These are phyloP conservation scores for Esox lucius DNA, from an alignment of 2,797 vertebrate species.

Conservation along the genomic window DNA sequence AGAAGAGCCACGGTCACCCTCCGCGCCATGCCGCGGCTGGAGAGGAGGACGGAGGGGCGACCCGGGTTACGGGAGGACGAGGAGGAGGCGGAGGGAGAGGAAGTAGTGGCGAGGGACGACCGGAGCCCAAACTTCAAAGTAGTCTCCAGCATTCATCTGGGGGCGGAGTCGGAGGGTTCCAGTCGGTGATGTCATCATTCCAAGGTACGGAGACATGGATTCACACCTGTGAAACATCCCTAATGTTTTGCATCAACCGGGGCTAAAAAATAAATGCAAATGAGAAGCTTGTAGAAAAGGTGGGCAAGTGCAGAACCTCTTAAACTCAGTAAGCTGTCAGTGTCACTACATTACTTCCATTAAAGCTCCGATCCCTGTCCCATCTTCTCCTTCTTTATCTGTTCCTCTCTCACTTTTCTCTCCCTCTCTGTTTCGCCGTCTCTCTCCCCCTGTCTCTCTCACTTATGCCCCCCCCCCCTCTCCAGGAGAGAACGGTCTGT, in stretches of 20 bases:
- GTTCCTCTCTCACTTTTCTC: slow-evolving; percentile 7
- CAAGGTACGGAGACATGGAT: slow-evolving; percentile 65
- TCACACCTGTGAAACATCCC: not conserved
- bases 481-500: slow-evolving; percentile 74
- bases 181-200: slow-evolving; percentile 69
- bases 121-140: slow-evolving; percentile 29
- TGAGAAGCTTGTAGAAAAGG: not conserved
- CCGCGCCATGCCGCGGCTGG: slow-evolving; percentile 31
- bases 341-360: not conserved
- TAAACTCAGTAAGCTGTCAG: too few species aligned
- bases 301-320: not conserved
- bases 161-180: slow-evolving; percentile 62
- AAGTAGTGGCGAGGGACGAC: slow-evolving; percentile 60
- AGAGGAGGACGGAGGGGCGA: slow-evolving; percentile 57
- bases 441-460: slow-evolving; percentile 26
- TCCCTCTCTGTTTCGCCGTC: not conserved
- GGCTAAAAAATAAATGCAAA: not conserved
- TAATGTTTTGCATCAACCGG: not conserved
- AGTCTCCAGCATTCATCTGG: slow-evolving; percentile 49
- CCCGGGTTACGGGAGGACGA: slow-evolving; percentile 44
- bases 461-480: not conserved
- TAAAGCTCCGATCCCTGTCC: too few species aligned
- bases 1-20: slow-evolving; percentile 31
- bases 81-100: slow-evolving; percentile 30
- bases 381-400: not conserved